These are phyloP conservation scores for Lophotis ruficrista DNA, from an alignment of 2,113 vertebrate genomes.

Conservation along the genomic window DNA sequence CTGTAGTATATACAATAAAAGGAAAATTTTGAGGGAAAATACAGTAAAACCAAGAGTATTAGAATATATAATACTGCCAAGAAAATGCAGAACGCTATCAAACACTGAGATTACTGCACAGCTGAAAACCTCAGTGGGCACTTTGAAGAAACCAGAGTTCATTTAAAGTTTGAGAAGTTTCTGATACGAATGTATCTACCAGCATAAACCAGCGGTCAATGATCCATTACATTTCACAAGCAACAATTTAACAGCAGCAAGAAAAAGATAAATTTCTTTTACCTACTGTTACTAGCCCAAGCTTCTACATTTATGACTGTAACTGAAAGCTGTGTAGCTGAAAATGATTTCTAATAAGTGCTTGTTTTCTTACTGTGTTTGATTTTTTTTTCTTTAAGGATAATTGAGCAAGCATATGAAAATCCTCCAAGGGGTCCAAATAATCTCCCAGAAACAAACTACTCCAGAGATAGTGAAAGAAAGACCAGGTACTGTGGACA, in stretches of 20 bases:
- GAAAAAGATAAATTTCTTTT: background rate
- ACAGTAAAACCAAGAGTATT: background rate
- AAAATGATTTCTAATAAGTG: background rate
- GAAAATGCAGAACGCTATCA: background rate
- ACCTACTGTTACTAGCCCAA: background rate
- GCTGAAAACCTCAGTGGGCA: background rate
- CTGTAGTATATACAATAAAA: background rate
- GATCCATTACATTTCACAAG: background rate
- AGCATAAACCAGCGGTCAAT: background rate
- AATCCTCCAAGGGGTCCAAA: background rate
- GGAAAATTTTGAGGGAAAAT: background rate
- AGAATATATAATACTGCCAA: background rate
- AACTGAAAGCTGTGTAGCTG: background rate
- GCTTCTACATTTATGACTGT: background rate
- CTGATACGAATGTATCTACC: background rate
- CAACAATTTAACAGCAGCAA: background rate
- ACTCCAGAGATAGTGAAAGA: conserved; percentile 1
- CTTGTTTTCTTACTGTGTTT: background rate
- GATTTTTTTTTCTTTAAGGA: background rate
- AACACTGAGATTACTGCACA: background rate
- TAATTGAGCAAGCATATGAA: background rate
- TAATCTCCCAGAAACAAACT: background rate
- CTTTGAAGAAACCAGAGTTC: background rate
- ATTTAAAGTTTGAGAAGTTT: background rate
- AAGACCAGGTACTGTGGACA: conserved; percentile 49